Base-by-base conservation (phyloP, 2,113 vertebrate genomes). In the Tachuris rubrigastra region DNA sequence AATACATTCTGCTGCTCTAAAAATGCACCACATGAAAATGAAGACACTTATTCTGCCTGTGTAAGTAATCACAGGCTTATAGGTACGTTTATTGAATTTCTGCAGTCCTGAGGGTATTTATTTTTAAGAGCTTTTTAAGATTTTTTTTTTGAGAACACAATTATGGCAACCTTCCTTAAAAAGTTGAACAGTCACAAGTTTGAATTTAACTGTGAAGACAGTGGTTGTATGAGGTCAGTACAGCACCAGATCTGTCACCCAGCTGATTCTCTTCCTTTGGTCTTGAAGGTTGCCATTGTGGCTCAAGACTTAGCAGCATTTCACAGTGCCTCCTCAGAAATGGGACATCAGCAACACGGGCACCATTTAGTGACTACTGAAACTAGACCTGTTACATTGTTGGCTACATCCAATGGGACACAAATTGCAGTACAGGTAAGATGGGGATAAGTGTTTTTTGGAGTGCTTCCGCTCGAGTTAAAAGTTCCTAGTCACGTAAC, bases 351-450 rank as follows among this genome's bases (percentile, higher is more conserved):
- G 33, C 99, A 98, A 47, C 98, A 99, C 17, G 98, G 98, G 52
- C 99, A 99, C 95, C 98, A 98, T 39, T 89, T 99, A 94, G 98
- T 98, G 79, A 97, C 98, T 71, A 98, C 98, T 89, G 98, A 98
- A 96, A 92, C 98, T 41, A 98, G 99, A 89, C 99, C 99, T 41
- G 98, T 99, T 90, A 99, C 99, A 2, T 97, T 99, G 95, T 96
- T 99, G 96, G 99, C 99, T 93, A 99, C 99, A 28, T 99, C 99
- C 94, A 99, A 99, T 33, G 99, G 99, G 96, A 99, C 99, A 85
- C 99, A 99, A 97, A 99, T 99, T 84, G 99, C 99, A 92, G 99
- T 99, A 62, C 99, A 99, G 98, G 99, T 99, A 94, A 89, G 78
- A 44, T 25, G 22, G 12, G 62, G 37, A 41, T 76, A 25, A 30